phyloP scores from a whole-genome alignment of 2,113 vertebrate genomes.

The Zosterops lateralis region DNA sequence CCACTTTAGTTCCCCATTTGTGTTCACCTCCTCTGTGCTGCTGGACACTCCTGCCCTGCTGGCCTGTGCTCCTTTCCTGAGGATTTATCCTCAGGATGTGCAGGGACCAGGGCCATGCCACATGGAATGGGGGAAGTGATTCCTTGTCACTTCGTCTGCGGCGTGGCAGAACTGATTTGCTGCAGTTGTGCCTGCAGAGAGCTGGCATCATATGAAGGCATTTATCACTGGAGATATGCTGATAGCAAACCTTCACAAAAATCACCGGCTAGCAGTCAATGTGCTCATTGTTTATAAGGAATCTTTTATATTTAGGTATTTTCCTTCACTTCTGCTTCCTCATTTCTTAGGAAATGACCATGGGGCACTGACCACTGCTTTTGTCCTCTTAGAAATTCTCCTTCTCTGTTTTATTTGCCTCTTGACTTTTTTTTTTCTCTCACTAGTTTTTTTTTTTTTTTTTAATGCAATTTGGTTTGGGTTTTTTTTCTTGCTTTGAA shows the following conservation, averaged over 20 bases:
- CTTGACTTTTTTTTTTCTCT: not conserved
- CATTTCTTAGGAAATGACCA: not conserved
- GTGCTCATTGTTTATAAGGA: not conserved
- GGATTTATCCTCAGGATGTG: not conserved
- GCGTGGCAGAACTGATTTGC: not conserved
- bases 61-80: not conserved
- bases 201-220: not conserved
- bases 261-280: not conserved
- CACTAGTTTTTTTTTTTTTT: not conserved
- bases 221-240: slow-evolving; percentile 6
- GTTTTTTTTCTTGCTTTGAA: not conserved
- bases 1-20: not conserved
- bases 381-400: not conserved
- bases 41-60: not conserved
- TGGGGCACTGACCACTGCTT: not conserved
- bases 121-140: not conserved
- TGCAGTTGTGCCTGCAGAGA: slow-evolving; percentile 1
- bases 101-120: not conserved
- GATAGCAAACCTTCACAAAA: slow-evolving; percentile 5
- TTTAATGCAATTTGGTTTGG: not conserved
- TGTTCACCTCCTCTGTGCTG: not conserved
- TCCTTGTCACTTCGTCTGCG: not conserved
- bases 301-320: not conserved
- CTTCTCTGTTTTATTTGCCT: not conserved
- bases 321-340: not conserved